A percentile compares a stretch with the other conserved stretches of the same genome.
Conservation (phyloP, 1,140 invertebrate genomes). For the Cataglyphis hispanica region DNA sequence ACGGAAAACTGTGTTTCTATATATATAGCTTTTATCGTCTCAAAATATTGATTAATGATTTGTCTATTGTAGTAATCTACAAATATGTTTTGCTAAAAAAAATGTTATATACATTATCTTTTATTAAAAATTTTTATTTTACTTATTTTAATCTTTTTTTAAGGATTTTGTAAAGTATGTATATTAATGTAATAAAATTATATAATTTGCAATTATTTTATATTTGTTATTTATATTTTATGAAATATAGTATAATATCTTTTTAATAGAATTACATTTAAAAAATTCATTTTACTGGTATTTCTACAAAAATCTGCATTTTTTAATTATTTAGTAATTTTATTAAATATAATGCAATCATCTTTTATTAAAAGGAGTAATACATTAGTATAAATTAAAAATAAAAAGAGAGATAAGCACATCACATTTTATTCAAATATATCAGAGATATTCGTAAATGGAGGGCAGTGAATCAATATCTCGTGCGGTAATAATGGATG, state of each 20-base stretch:
- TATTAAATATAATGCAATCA: not conserved
- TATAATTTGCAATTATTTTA: not conserved
- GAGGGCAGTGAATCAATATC: conserved; percentile 43
- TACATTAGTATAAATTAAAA: conserved; percentile 12
- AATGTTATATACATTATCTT: not conserved
- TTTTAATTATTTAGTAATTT: not conserved
- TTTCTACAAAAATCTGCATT: not conserved
- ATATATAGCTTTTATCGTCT: not conserved
- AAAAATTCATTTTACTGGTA: not conserved
- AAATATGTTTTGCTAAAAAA: not conserved
- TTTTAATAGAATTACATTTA: not conserved
- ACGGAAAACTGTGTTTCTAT: not conserved
- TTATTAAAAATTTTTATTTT: not conserved
- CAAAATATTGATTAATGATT: not conserved
- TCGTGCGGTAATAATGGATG: conserved; percentile 35
- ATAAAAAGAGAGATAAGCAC: conserved; percentile 2
- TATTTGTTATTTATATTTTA: not conserved
- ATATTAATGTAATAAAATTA: not conserved
- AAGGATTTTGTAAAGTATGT: not conserved
- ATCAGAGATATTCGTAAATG: conserved; percentile 13
- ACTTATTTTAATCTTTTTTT: not conserved
- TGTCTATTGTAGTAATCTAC: not conserved
- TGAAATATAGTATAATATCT: not conserved
- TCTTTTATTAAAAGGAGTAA: not conserved
- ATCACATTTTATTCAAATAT: conserved; percentile 24